Evolutionary conservation across 1,140 invertebrate genomes (phyloP).

Genomic region (Gonatopus flavifemur): DNA sequence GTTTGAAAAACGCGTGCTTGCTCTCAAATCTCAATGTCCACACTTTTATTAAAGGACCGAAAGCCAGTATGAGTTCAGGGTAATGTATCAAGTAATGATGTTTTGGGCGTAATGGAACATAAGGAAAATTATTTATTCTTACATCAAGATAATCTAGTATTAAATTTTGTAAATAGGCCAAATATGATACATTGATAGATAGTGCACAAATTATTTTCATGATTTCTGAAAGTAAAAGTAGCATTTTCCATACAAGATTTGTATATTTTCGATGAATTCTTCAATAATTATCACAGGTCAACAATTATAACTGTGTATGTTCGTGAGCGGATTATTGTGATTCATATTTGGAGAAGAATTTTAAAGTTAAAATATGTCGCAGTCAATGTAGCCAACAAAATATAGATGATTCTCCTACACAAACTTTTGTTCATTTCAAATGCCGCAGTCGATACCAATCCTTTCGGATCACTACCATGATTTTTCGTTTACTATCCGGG

Average conservation of each 20-base stretch:
- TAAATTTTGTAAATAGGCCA: conserved; percentile 14
- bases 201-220: conserved; percentile 18
- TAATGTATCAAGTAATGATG: conserved; percentile 12
- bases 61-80: background rate
- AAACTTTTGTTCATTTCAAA: too few species aligned
- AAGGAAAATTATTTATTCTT: conserved; percentile 2
- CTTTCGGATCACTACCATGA: too few species aligned
- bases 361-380: too few species aligned
- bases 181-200: conserved; percentile 13
- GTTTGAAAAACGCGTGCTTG: too few species aligned
- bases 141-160: conserved; percentile 15
- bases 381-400: too few species aligned
- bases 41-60: conserved; percentile 3
- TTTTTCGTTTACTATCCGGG: too few species aligned
- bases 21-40: background rate
- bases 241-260: conserved; percentile 14
- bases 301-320: too few species aligned
- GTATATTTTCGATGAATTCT: conserved; percentile 13
- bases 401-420: too few species aligned
- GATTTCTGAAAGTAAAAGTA: conserved; percentile 19
- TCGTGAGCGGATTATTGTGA: too few species aligned
- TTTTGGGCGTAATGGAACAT: conserved; percentile 9
- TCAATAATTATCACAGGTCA: conserved; percentile 14
- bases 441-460: too few species aligned
- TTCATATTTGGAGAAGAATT: too few species aligned